These are phyloP conservation scores for Cancer borealis DNA, from an alignment of 2,888 invertebrate species.

Conservation along the genomic window DNA sequence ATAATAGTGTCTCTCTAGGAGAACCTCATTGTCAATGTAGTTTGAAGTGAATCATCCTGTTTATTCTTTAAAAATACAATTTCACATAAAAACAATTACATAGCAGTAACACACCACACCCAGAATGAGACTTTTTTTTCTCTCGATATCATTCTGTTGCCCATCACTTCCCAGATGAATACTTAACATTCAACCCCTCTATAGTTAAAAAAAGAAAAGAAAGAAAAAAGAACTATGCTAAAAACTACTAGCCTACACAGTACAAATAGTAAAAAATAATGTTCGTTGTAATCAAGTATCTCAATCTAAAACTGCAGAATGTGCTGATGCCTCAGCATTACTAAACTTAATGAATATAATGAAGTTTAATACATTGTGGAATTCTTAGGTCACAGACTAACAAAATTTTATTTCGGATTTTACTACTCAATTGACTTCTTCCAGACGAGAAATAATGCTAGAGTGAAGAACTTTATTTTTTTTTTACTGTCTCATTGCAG, in stretches of 20 bases:
- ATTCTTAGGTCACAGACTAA: not conserved
- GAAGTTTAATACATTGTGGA: not conserved
- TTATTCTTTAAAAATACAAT: not conserved
- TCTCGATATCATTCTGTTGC: too few relatives aligned
- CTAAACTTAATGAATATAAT: not conserved
- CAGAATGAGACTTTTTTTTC: not conserved
- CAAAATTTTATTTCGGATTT: not conserved
- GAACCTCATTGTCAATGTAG: too few relatives aligned
- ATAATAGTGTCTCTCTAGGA: not conserved
- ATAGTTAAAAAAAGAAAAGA: not conserved
- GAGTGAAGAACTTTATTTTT: not conserved
- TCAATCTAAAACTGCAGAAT: not conserved
- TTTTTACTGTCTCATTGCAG: not conserved
- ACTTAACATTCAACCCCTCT: not conserved
- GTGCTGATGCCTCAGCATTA: not conserved
- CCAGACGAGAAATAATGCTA: not conserved
- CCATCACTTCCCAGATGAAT: too few relatives aligned
- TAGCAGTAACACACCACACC: not conserved
- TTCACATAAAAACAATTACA: not conserved
- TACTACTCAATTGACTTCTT: not conserved
- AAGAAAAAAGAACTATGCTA: not conserved
- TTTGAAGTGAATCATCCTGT: not conserved
- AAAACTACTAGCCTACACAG: not conserved
- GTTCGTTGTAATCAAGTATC: not conserved
- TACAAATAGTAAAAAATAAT: not conserved